Base-by-base conservation (phyloP, 2,113 vertebrate species). In the Climacteris rufus region DNA sequence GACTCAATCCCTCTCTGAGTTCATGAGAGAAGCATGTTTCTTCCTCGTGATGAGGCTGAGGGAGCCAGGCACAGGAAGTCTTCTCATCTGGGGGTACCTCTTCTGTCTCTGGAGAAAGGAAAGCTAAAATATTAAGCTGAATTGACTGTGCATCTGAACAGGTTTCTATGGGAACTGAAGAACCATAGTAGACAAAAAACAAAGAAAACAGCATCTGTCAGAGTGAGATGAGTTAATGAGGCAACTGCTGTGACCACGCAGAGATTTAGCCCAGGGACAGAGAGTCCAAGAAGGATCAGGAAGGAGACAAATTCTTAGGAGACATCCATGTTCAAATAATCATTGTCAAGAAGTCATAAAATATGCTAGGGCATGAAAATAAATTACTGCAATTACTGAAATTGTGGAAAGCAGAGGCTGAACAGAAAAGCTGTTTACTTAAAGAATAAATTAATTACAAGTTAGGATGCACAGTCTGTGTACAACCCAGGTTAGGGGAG, bases 101-200 rank as follows among this genome's bases (percentile, higher is more conserved):
- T 81, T 35, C 47, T 52, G 35, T 79, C 68, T 84, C 56, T 42
- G 61, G 31, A 70, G 54, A 88, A 30, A 2, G 27, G 56, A 52
- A 44, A 47, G 13, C n/a, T 81, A 59, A 86, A 90, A 63, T 81
- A 88, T 9, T 54, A 47, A 30, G 52, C 40, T 77, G 64, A 83
- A 86, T 35, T 74, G 35, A 17, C 75, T 72, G 4, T 63, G 52
- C 52, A 53, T 88, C 33, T 82, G 71, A 90, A 52, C 39, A 90
- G 59, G 83, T 96, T 97, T 92, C 96, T 95, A 95, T 90, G 71
- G 94, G 85, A 94, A 94, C 90, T 90, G 75, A 83, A 90, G 50
- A 93, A 80, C n/a, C 35, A 70, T 0, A 0, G 60, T 57, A 89
- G 76, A 83, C 20, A 77, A 88, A 94, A 7, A 89, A 33, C 59